Percentiles rank a stretch among this genome's conserved stretches.
These are phyloP conservation scores for Aradus depressus DNA, from an alignment of 2,888 invertebrate genomes.

Conservation along the genomic window DNA sequence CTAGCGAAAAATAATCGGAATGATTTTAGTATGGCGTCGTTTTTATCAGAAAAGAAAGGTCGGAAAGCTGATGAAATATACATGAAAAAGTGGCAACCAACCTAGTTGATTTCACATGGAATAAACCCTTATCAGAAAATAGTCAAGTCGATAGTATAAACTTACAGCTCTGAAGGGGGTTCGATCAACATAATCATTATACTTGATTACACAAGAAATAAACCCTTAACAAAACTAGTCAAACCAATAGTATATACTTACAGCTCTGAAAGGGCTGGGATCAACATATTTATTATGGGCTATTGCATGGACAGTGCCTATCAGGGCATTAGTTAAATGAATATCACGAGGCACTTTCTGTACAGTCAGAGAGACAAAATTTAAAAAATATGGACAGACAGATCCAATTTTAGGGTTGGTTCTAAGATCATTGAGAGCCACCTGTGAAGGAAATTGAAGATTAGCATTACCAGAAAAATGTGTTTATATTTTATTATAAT, in stretches of 20 bases:
- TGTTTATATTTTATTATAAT: too few species aligned
- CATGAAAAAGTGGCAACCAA: too few species aligned
- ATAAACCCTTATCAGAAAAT: too few species aligned
- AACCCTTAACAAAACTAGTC: neutral
- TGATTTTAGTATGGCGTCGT: too few species aligned
- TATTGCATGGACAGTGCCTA: constrained; percentile 27
- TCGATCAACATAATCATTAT: too few species aligned
- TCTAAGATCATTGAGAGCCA: constrained; percentile 27
- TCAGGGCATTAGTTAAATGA: constrained; percentile 26
- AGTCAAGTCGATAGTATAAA: too few species aligned
- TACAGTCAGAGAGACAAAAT: constrained; percentile 27
- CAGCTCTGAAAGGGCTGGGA: constrained; percentile 29
- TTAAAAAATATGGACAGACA: constrained; percentile 28
- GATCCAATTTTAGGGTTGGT: constrained; percentile 28
- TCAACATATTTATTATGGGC: constrained; percentile 28
- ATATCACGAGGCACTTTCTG: constrained; percentile 26
- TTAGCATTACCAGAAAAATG: too few species aligned
- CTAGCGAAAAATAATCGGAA: too few species aligned
- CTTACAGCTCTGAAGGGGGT: too few species aligned
- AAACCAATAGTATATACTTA: constrained; percentile 12
- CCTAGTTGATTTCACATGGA: too few species aligned
- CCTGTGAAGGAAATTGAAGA: constrained; percentile 18
- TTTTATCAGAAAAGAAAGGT: too few species aligned
- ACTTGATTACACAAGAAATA: neutral
- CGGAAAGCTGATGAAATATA: too few species aligned